Percentiles rank a stretch among this genome's conserved stretches.
phyloP scores from a whole-genome alignment of 2,113 vertebrate genomes.

The Mystacornis crossleyi region DNA sequence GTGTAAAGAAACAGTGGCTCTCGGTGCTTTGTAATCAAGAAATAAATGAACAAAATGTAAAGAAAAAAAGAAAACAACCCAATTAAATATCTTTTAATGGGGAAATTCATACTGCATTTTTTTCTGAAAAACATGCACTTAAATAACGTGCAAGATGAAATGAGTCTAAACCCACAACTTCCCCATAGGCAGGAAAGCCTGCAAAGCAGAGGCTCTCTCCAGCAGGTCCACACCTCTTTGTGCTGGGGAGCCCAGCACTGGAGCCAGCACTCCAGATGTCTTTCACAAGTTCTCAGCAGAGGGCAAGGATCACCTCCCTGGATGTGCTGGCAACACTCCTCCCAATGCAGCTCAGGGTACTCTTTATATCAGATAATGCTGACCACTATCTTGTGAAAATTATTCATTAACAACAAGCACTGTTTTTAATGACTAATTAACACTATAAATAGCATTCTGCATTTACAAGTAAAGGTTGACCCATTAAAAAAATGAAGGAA shows the following conservation, averaged over 20 bases:
- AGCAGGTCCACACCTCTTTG: not conserved
- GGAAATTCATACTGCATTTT: not conserved
- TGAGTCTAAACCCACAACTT: not conserved
- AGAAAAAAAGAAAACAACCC: rapidly evolving
- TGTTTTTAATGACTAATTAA: not conserved
- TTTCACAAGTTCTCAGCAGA: not conserved
- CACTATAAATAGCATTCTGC: not conserved
- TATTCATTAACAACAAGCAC: not conserved
- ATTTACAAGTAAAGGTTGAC: not conserved
- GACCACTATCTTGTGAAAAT: not conserved
- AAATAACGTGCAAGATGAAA: not conserved
- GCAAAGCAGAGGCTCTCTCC: not conserved
- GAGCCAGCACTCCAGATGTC: not conserved
- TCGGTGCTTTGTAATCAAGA: not conserved
- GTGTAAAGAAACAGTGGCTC: not conserved
- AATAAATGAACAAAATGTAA: not conserved
- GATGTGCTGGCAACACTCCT: rapidly evolving
- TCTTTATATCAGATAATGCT: not conserved
- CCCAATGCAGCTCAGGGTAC: not conserved
- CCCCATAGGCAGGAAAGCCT: not conserved
- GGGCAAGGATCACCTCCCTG: not conserved
- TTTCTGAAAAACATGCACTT: not conserved
- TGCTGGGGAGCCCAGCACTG: not conserved
- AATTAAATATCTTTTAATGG: not conserved
- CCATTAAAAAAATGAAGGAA: not conserved